Conservation (phyloP, 2,888 invertebrate species). For the Philereme transversata region DNA sequence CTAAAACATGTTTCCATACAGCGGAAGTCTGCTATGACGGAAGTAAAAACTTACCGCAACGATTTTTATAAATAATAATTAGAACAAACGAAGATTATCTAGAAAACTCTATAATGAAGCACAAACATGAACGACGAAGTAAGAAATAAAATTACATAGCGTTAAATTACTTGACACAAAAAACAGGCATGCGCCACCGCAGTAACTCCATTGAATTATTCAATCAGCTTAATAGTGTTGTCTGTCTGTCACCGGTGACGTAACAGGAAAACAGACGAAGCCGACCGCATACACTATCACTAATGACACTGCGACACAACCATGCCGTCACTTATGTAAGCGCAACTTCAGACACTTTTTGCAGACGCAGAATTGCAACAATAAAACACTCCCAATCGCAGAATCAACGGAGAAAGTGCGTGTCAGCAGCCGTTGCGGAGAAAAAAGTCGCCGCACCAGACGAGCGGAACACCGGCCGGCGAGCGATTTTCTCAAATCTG, state of each 20-base stretch:
- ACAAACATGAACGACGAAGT: slow-evolving; percentile 5
- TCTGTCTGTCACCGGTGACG: slow-evolving; percentile 61
- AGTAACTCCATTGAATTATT: slow-evolving; percentile 57
- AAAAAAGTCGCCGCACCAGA: slow-evolving; percentile 37
- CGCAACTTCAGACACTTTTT: slow-evolving; percentile 27
- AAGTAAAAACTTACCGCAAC: neutral
- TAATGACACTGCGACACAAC: slow-evolving; percentile 39
- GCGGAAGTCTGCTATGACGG: neutral
- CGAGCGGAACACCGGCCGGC: slow-evolving; percentile 41
- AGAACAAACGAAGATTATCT: slow-evolving; percentile 2
- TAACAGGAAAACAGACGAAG: slow-evolving; percentile 54
- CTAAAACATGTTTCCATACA: neutral
- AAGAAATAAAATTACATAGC: slow-evolving; percentile 32
- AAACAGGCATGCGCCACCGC: slow-evolving; percentile 39
- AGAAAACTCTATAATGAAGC: slow-evolving; percentile 6
- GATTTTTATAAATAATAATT: neutral
- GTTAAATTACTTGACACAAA: slow-evolving; percentile 42
- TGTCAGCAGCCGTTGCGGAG: slow-evolving; percentile 35
- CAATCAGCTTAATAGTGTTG: slow-evolving; percentile 50
- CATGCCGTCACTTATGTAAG: slow-evolving; percentile 37
- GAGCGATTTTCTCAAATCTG: slow-evolving; percentile 37
- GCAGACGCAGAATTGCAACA: slow-evolving; percentile 24
- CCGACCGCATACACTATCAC: slow-evolving; percentile 46
- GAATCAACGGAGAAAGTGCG: slow-evolving; percentile 58
- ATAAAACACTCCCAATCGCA: slow-evolving; percentile 35